Conservation (phyloP, 2,113 vertebrate genomes). For the Chitala chitala region DNA sequence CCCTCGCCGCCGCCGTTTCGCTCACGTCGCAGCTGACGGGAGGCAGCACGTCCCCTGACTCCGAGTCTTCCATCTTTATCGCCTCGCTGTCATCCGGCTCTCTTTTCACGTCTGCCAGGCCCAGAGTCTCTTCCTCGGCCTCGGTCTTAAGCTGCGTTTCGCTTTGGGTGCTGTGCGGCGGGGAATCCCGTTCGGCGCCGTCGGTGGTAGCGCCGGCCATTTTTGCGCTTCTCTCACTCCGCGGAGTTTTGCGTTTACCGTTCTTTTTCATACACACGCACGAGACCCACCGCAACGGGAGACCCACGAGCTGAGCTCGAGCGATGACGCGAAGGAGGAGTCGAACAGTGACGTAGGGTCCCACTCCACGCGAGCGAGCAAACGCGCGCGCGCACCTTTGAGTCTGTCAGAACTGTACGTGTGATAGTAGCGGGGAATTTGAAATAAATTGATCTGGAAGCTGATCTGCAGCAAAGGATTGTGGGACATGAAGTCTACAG, state of each 20-base stretch:
- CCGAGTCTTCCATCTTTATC: constrained; percentile 41
- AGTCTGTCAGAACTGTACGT: background rate
- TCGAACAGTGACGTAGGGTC: background rate
- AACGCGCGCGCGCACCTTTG: background rate
- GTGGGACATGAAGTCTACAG: constrained; percentile 1
- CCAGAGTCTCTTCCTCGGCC: constrained; percentile 44
- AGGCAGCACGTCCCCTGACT: constrained; percentile 40
- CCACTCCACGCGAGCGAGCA: background rate
- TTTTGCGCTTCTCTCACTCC: constrained; percentile 25
- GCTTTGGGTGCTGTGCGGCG: background rate
- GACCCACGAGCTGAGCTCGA: background rate
- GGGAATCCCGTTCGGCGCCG: constrained; percentile 20
- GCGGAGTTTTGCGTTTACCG: constrained; percentile 11
- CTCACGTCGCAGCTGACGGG: background rate
- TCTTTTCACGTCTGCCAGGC: constrained; percentile 29
- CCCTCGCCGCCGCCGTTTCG: constrained; percentile 36
- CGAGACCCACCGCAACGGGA: background rate
- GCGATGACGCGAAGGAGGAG: constrained; percentile 6
- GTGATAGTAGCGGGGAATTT: background rate
- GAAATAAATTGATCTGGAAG: background rate
- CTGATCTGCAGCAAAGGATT: background rate
- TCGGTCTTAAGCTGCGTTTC: constrained; percentile 35
- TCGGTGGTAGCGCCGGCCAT: constrained; percentile 45
- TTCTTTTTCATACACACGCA: constrained; percentile 4
- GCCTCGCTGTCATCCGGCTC: constrained; percentile 26